Percentiles rank a stretch among this genome's conserved stretches.
phyloP scores from a whole-genome alignment of 2,888 invertebrate species.

The Cenopis cana region DNA sequence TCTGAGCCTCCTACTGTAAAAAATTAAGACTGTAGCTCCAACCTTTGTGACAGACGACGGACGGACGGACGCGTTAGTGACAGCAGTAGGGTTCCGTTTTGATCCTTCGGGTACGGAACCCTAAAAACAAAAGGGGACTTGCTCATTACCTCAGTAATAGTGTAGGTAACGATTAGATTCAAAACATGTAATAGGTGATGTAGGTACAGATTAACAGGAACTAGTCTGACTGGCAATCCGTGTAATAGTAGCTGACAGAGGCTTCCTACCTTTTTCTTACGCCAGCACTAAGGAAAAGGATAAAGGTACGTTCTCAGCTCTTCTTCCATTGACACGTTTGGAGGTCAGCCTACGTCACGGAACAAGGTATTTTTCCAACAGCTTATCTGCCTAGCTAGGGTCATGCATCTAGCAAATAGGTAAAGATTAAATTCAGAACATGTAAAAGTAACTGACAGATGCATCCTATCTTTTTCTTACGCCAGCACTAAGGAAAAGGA shows the following conservation, averaged over 20 bases:
- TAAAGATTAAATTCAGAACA: too few species aligned
- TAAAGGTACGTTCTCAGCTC: neutral
- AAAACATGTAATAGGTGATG: slow-evolving; percentile 4
- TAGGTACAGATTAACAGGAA: neutral
- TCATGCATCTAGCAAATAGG: slow-evolving; percentile 52
- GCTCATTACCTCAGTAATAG: neutral
- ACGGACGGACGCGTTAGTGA: too few species aligned
- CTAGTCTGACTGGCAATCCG: slow-evolving; percentile 1
- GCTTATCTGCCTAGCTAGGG: slow-evolving; percentile 45
- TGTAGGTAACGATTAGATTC: slow-evolving; percentile 1
- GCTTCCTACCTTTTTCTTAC: neutral
- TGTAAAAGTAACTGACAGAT: neutral
- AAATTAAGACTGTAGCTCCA: too few species aligned
- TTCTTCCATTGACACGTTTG: neutral
- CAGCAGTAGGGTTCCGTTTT: too few species aligned
- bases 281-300: neutral
- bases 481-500: neutral
- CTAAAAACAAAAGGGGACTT: neutral
- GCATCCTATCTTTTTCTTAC: neutral
- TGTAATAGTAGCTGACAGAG: neutral
- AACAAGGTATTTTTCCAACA: slow-evolving; percentile 21
- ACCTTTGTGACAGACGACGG: too few species aligned
- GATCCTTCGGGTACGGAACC: too few species aligned
- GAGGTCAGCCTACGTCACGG: slow-evolving; percentile 23
- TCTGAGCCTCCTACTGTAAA: too few species aligned